Conservation (phyloP, 2,888 invertebrate genomes). For the Trimorus sp. region DNA sequence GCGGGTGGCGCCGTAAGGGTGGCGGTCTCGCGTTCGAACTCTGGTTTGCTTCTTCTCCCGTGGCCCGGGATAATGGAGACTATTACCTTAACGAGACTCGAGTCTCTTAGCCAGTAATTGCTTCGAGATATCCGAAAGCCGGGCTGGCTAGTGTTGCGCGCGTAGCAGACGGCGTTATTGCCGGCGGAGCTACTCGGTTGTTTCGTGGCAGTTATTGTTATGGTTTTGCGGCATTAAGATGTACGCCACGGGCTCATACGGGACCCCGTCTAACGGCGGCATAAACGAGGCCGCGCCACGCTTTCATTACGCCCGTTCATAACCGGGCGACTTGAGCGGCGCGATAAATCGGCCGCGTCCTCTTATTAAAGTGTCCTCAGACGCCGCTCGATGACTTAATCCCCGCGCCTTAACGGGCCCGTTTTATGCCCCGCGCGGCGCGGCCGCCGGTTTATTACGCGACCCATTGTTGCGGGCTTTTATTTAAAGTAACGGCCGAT, state of each 20-base stretch:
- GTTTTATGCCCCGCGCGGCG: slow-evolving; percentile 29
- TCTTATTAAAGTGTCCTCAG: slow-evolving; percentile 72
- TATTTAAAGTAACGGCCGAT: slow-evolving; percentile 54
- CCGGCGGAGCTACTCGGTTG: slow-evolving; percentile 76
- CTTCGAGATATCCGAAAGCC: slow-evolving; percentile 78
- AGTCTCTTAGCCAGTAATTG: slow-evolving; percentile 80
- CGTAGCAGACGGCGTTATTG: slow-evolving; percentile 78
- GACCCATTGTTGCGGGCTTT: slow-evolving; percentile 50
- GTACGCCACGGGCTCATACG: slow-evolving; percentile 76
- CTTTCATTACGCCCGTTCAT: slow-evolving; percentile 79
- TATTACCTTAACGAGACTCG: slow-evolving; percentile 80
- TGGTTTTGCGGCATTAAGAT: slow-evolving; percentile 80
- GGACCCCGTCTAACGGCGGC: slow-evolving; percentile 65
- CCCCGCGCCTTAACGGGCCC: slow-evolving; percentile 44
- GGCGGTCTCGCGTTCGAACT: slow-evolving; percentile 62
- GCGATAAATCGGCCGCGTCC: slow-evolving; percentile 77
- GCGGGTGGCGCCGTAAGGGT: slow-evolving; percentile 1
- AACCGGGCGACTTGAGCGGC: slow-evolving; percentile 72
- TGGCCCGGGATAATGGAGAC: slow-evolving; percentile 79
- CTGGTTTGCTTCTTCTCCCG: slow-evolving; percentile 79
- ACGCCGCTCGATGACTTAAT: slow-evolving; percentile 61
- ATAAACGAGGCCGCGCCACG: slow-evolving; percentile 60
- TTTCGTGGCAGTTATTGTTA: slow-evolving; percentile 80
- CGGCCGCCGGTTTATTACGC: slow-evolving; percentile 49
- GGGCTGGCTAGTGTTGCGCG: slow-evolving; percentile 73